Evolutionary conservation across 2,797 vertebrate species (phyloP).

Genomic region (Acipenser ruthenus): DNA sequence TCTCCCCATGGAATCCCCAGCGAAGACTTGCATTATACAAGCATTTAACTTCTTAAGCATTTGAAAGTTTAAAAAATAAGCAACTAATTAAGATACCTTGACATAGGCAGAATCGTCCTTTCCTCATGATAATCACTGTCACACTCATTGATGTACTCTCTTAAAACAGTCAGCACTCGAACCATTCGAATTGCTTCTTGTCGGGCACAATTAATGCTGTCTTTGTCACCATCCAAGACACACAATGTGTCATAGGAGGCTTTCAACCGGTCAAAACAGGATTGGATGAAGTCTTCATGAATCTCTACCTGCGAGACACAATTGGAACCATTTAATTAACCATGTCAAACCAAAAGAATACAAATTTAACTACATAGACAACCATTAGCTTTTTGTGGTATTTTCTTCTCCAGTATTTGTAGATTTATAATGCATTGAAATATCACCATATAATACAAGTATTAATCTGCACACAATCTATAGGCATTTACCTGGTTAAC

Average conservation of each 20-base stretch:
- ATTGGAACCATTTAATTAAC: too few relatives aligned
- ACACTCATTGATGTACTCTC: slow-evolving; percentile 97
- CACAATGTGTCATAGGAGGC: slow-evolving; percentile 95
- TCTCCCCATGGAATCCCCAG: too few relatives aligned
- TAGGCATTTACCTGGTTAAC: slow-evolving; percentile 81
- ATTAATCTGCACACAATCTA: too few relatives aligned
- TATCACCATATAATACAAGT: too few relatives aligned
- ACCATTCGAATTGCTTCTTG: slow-evolving; percentile 98
- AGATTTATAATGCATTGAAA: too few relatives aligned
- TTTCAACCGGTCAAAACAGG: slow-evolving; percentile 97
- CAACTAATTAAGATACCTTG: slow-evolving; percentile 65
- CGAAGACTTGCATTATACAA: too few relatives aligned
- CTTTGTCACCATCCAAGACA: slow-evolving; percentile 97
- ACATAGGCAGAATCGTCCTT: slow-evolving; percentile 96
- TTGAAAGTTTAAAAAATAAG: too few relatives aligned
- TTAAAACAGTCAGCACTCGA: slow-evolving; percentile 90
- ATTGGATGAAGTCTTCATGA: slow-evolving; percentile 98
- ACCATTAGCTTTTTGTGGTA: too few relatives aligned
- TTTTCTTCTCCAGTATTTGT: too few relatives aligned
- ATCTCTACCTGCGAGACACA: slow-evolving; percentile 79
- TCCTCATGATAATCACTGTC: slow-evolving; percentile 98
- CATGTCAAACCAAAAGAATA: too few relatives aligned
- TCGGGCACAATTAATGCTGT: slow-evolving; percentile 96
- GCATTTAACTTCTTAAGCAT: too few relatives aligned
- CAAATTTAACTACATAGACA: too few relatives aligned